Percentiles rank a stretch among this genome's conserved stretches.
Evolutionary conservation across 2,113 vertebrate species (phyloP).

Genomic region (Myiopsitta monachus): DNA sequence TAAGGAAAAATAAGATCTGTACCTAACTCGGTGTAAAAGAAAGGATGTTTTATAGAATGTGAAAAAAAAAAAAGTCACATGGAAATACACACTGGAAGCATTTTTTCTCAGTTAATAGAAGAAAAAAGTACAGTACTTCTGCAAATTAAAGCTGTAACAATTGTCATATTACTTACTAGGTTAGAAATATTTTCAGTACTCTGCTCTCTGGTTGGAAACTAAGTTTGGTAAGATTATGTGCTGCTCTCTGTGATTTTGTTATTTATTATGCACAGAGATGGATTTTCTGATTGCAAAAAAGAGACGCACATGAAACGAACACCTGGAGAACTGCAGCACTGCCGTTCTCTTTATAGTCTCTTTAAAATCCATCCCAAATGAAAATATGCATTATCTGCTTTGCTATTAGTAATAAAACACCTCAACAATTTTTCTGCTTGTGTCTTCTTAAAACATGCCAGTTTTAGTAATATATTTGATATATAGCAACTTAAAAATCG

Average conservation of each 20-base stretch:
- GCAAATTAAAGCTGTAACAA: neutral
- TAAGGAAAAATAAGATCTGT: slow-evolving; percentile 31
- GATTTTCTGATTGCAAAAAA: neutral
- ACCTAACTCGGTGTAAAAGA: neutral
- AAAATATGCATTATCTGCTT: neutral
- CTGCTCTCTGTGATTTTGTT: neutral
- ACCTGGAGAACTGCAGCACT: neutral
- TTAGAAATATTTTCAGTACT: neutral
- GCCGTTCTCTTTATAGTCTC: neutral
- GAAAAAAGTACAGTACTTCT: neutral
- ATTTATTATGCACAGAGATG: neutral
- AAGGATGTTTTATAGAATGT: neutral
- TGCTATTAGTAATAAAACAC: neutral
- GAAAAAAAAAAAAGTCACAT: neutral
- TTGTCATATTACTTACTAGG: neutral
- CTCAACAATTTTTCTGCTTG: neutral
- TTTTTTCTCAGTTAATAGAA: neutral
- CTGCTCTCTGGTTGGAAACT: neutral
- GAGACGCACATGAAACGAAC: neutral
- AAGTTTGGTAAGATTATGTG: neutral
- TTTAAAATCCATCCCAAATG: neutral
- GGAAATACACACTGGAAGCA: neutral
- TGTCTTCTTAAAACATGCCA: neutral
- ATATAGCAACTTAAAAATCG: neutral
- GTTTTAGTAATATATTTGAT: neutral